Evolutionary conservation across 2,113 vertebrate genomes (phyloP).

Genomic region (Antigone vipio): DNA sequence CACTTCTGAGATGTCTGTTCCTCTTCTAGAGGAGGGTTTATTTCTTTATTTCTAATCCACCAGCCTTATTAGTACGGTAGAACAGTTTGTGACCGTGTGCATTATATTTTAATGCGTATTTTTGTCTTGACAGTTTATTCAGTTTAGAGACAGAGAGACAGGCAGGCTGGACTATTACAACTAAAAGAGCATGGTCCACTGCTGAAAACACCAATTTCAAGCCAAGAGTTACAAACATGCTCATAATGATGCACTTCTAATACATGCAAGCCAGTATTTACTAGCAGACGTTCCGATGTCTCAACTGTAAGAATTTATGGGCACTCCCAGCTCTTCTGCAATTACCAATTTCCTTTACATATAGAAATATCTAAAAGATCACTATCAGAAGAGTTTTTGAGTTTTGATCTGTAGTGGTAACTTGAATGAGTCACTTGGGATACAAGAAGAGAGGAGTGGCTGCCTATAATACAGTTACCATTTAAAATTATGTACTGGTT

Average conservation of each 20-base stretch:
- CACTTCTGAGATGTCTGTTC: not conserved
- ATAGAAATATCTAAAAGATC: not conserved
- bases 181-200: not conserved
- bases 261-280: not conserved
- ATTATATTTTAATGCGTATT: not conserved
- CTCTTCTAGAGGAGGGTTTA: not conserved
- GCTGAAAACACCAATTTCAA: not conserved
- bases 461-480: not conserved
- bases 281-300: not conserved
- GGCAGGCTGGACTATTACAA: not conserved
- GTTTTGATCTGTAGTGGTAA: not conserved
- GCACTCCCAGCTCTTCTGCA: not conserved
- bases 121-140: not conserved
- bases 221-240: not conserved
- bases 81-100: not conserved
- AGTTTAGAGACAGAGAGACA: not conserved
- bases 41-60: not conserved
- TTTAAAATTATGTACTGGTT: not conserved
- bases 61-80: not conserved
- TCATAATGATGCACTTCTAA: not conserved
- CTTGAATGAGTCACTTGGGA: not conserved
- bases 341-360: not conserved
- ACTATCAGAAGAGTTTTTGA: not conserved
- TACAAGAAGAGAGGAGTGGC: not conserved
- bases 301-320: not conserved